These are phyloP conservation scores for Danio rerio DNA, from an alignment of 2,113 vertebrate species.

Conservation along the genomic window DNA sequence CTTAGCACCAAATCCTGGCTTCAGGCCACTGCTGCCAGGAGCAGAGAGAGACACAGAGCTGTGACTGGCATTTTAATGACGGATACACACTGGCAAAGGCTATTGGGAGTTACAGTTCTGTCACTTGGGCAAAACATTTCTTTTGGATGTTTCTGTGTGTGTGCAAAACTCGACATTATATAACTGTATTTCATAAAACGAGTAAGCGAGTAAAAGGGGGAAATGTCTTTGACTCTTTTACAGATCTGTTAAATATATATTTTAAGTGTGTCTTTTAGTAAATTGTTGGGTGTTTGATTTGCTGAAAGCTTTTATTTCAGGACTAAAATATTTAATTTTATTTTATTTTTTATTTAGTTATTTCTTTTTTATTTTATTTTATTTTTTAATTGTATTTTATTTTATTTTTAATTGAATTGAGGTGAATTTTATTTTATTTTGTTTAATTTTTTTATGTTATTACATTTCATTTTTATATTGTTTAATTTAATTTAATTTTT, in stretches of 20 bases:
- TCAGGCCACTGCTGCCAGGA: slow-evolving; percentile 13
- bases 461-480: too few species aligned
- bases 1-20: slow-evolving; percentile 51
- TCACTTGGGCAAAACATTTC: neutral
- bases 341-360: neutral
- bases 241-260: neutral
- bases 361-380: neutral
- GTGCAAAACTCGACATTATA: neutral
- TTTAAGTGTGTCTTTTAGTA: neutral
- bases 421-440: neutral
- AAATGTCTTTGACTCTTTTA: neutral
- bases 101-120: neutral
- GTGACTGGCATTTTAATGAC: slow-evolving; percentile 41
- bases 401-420: too few species aligned
- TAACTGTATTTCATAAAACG: neutral
- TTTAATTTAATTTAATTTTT: neutral
- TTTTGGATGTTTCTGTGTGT: slow-evolving; percentile 4
- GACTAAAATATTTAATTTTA: too few species aligned
- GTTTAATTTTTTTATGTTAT: neutral
- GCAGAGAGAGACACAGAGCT: slow-evolving; percentile 18
- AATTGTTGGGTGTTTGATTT: too few species aligned
- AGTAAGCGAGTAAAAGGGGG: too few species aligned
- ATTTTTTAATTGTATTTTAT: neutral
- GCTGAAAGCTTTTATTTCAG: too few species aligned
- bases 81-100: neutral